Percentiles rank a stretch among this genome's conserved stretches.
Evolutionary conservation across 1,140 invertebrate genomes (phyloP).

Genomic region (Drosophila parvula): DNA sequence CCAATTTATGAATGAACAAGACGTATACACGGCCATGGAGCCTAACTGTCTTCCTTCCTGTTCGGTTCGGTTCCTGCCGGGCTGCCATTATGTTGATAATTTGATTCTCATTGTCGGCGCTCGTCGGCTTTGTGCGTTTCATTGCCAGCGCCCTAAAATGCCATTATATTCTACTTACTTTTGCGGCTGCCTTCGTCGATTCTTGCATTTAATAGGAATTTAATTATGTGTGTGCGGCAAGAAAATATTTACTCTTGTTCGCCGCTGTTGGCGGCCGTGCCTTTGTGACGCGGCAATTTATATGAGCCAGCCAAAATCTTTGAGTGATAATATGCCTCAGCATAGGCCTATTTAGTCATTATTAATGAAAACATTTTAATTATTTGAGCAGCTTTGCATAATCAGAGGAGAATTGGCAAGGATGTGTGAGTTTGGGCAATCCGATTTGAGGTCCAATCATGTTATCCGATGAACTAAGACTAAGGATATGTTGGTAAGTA

Average conservation of each 20-base stretch:
- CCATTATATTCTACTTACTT: slow-evolving; percentile 48
- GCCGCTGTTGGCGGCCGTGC: background rate
- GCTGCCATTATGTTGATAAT: slow-evolving; percentile 51
- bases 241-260: slow-evolving; percentile 19
- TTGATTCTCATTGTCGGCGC: slow-evolving; percentile 44
- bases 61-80: background rate
- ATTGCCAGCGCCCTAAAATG: slow-evolving; percentile 33
- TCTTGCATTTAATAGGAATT: slow-evolving; percentile 49
- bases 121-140: slow-evolving; percentile 26
- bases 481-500: background rate
- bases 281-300: slow-evolving; percentile 23
- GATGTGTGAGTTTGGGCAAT: background rate
- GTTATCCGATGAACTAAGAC: background rate
- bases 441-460: background rate
- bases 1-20: slow-evolving; percentile 52
- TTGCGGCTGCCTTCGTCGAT: slow-evolving; percentile 27
- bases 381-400: slow-evolving; percentile 25
- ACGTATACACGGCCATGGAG: slow-evolving; percentile 1
- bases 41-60: slow-evolving; percentile 10
- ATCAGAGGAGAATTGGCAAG: no score
- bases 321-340: slow-evolving; percentile 18
- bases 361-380: slow-evolving; percentile 41
- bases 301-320: slow-evolving; percentile 9
- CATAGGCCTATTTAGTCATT: slow-evolving; percentile 8
- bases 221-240: slow-evolving; percentile 40